These are phyloP conservation scores for Atherix ibis DNA, from an alignment of 2,888 invertebrate species.

Conservation along the genomic window DNA sequence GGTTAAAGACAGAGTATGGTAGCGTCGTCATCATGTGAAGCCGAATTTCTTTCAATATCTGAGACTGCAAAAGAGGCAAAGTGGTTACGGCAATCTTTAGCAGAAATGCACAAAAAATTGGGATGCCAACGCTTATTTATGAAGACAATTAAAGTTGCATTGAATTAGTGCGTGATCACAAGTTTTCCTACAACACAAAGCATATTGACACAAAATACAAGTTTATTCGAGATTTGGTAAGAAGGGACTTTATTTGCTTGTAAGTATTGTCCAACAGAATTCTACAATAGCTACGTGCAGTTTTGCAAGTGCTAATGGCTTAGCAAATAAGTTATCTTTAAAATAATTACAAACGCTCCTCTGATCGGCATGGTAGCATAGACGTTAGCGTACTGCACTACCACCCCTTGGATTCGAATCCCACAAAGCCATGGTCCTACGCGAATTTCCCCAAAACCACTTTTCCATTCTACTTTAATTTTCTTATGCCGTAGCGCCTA, in stretches of 20 bases:
- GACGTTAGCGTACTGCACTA: no score
- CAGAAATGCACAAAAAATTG: conserved; percentile 9
- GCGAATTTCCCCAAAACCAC: no score
- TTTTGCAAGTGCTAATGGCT: no score
- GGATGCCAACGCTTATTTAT: conserved; percentile 10
- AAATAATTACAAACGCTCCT: no score
- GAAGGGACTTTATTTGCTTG: conserved; percentile 9
- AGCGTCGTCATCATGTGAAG: conserved; percentile 14
- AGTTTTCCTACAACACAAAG: conserved; percentile 15
- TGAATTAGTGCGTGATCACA: conserved; percentile 12
- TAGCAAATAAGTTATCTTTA: no score
- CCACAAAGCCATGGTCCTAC: no score
- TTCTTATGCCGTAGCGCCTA: no score
- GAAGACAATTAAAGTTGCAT: conserved; percentile 19
- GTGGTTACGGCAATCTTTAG: conserved; percentile 12
- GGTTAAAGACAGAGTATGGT: conserved; percentile 17
- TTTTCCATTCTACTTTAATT: no score
- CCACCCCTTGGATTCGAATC: no score
- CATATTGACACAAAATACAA: no score
- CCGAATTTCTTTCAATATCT: conserved; percentile 14
- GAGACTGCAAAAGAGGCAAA: conserved; percentile 13
- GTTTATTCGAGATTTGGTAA: conserved; percentile 1
- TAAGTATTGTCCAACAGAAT: conserved; percentile 16
- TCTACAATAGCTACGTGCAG: no score
- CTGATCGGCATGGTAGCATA: no score